These are phyloP conservation scores for Leucosticte australis DNA, from an alignment of 2,113 vertebrate genomes.

Conservation along the genomic window DNA sequence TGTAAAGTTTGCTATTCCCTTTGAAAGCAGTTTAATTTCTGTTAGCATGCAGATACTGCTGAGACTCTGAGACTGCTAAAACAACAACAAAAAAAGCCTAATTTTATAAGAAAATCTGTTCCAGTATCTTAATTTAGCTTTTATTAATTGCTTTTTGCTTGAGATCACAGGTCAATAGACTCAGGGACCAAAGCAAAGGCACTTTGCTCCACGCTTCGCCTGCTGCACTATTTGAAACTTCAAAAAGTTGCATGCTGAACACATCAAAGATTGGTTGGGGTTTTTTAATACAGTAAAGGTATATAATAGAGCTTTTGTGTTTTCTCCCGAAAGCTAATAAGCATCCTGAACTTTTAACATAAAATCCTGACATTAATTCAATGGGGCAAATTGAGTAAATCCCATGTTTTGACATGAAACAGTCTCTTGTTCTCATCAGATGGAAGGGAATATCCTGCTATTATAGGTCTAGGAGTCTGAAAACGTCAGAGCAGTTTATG, in stretches of 20 bases:
- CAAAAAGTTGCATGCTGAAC: constrained; percentile 36
- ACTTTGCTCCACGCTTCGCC: constrained; percentile 37
- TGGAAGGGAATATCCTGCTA: not conserved
- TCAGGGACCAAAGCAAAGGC: not conserved
- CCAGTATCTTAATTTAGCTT: constrained; percentile 21
- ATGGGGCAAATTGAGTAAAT: constrained; percentile 40
- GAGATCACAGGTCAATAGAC: constrained; percentile 47
- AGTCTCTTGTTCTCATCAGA: constrained; percentile 45
- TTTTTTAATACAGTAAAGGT: constrained; percentile 53
- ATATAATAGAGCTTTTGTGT: constrained; percentile 68
- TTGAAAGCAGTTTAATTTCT: constrained; percentile 52
- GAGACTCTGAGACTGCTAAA: not conserved
- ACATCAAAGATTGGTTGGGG: constrained; percentile 66
- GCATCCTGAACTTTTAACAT: constrained; percentile 56
- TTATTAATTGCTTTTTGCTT: constrained; percentile 39
- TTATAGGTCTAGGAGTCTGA: not conserved
- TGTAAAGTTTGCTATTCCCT: not conserved
- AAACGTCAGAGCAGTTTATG: not conserved
- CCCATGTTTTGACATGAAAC: constrained; percentile 48
- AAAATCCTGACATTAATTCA: constrained; percentile 57
- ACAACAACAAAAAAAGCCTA: not conserved
- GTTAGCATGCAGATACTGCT: not conserved
- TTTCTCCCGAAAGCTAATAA: constrained; percentile 69
- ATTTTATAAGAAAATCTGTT: constrained; percentile 32
- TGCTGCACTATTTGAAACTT: constrained; percentile 56